A percentile compares a stretch with the other conserved stretches of the same genome.
Conservation (phyloP, 2,113 vertebrate genomes). For the Phyllopteryx taeniolatus region DNA sequence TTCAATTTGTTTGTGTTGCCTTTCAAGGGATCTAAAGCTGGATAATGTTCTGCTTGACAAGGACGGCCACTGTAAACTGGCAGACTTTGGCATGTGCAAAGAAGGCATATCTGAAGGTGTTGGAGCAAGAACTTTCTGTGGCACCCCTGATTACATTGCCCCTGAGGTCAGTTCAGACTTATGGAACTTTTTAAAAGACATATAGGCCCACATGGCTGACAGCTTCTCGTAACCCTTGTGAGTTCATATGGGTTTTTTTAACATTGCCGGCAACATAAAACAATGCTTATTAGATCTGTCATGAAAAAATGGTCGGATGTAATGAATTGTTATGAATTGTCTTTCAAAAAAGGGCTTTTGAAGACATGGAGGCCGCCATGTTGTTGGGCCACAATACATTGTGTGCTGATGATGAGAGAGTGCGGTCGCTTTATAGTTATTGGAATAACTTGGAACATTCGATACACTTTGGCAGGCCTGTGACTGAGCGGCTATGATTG, state of each 20-base stretch:
- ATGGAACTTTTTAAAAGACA: background rate
- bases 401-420: no score
- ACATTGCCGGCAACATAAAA: background rate
- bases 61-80: slow-evolving; percentile 96
- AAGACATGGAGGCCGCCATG: no score
- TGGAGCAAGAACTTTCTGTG: slow-evolving; percentile 91
- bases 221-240: slow-evolving; percentile 10
- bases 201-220: background rate
- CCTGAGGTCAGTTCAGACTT: slow-evolving; percentile 82
- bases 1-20: slow-evolving; percentile 10
- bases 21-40: slow-evolving; percentile 90
- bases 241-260: slow-evolving; percentile 21
- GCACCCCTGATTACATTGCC: slow-evolving; percentile 96
- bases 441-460: no score
- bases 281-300: no score
- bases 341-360: no score
- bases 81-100: slow-evolving; percentile 99
- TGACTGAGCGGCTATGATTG: no score
- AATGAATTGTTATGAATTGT: no score
- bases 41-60: slow-evolving; percentile 94
- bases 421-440: no score
- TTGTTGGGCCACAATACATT: no score
- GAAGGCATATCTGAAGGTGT: slow-evolving; percentile 86
- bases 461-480: no score
- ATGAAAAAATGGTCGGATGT: no score